A percentile compares a stretch with the other conserved stretches of the same genome.
These are phyloP conservation scores for Melanerpes aurifrons DNA, from an alignment of 2,113 vertebrate genomes.

Conservation along the genomic window DNA sequence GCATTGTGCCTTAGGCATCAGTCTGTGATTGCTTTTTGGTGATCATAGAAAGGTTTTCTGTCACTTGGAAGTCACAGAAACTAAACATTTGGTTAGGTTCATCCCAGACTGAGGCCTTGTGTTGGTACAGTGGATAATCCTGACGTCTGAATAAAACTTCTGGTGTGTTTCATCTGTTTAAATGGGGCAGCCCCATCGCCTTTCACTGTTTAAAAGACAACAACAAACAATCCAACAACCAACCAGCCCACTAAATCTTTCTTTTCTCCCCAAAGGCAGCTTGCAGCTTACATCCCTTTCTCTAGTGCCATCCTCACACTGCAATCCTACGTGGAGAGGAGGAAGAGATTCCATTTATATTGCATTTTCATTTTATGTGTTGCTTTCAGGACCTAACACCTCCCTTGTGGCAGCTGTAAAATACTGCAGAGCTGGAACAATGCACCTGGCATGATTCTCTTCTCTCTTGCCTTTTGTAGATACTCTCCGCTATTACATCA, in stretches of 20 bases:
- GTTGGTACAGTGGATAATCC: background rate
- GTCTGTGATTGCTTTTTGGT: background rate
- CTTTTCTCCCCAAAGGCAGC: background rate
- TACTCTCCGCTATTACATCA: slow-evolving; percentile 90
- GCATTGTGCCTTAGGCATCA: background rate
- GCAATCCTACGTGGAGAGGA: background rate
- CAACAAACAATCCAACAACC: background rate
- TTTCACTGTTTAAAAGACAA: background rate
- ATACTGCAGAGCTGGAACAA: background rate
- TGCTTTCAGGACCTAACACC: background rate
- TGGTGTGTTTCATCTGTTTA: background rate
- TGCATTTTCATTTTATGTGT: slow-evolving; percentile 3
- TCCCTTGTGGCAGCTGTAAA: background rate
- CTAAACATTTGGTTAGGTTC: background rate
- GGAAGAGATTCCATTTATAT: background rate
- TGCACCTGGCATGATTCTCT: background rate
- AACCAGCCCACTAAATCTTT: background rate
- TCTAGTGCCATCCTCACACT: background rate
- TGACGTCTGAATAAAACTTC: background rate
- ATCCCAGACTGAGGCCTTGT: background rate
- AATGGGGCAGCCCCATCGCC: background rate
- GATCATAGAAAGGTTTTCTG: background rate
- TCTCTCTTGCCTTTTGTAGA: slow-evolving; percentile 76
- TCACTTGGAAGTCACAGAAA: background rate
- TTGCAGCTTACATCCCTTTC: background rate